Conservation (phyloP, 2,113 vertebrate species). For the Thomomys bottae region DNA sequence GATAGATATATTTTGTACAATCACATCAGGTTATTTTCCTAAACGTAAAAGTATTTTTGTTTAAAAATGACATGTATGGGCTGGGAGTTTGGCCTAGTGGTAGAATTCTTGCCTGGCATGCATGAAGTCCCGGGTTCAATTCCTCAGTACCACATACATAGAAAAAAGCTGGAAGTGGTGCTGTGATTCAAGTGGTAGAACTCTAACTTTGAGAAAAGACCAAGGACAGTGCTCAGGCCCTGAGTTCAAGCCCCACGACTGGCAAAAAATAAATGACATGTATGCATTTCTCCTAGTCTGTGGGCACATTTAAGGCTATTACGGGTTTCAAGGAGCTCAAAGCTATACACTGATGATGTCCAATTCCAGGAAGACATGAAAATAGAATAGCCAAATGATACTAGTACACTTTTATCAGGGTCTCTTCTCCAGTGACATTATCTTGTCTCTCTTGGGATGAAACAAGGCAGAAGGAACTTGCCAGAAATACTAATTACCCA, state of each 20-base stretch:
- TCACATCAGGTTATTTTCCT: neutral
- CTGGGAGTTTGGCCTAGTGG: too few relatives aligned
- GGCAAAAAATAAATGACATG: conserved; percentile 26
- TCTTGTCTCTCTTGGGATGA: neutral
- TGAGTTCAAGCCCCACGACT: too few relatives aligned
- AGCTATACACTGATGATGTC: neutral
- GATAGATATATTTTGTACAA: neutral
- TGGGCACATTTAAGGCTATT: neutral
- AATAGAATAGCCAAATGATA: neutral
- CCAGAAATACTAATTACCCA: neutral
- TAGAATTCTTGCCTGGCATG: too few relatives aligned
- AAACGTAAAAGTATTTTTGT: neutral
- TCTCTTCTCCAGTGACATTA: neutral
- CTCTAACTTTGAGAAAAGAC: too few relatives aligned
- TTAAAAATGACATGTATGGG: conserved; percentile 22
- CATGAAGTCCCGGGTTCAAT: too few relatives aligned
- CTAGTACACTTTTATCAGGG: neutral
- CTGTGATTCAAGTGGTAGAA: too few relatives aligned
- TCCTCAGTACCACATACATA: too few relatives aligned
- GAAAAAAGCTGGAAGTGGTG: too few relatives aligned
- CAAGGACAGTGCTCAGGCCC: too few relatives aligned
- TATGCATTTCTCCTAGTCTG: neutral
- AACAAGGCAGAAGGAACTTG: neutral
- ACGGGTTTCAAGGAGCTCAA: neutral
- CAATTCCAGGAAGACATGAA: neutral